phyloP scores from a whole-genome alignment of 2,888 invertebrate genomes.

The Agriopis aurantiaria region DNA sequence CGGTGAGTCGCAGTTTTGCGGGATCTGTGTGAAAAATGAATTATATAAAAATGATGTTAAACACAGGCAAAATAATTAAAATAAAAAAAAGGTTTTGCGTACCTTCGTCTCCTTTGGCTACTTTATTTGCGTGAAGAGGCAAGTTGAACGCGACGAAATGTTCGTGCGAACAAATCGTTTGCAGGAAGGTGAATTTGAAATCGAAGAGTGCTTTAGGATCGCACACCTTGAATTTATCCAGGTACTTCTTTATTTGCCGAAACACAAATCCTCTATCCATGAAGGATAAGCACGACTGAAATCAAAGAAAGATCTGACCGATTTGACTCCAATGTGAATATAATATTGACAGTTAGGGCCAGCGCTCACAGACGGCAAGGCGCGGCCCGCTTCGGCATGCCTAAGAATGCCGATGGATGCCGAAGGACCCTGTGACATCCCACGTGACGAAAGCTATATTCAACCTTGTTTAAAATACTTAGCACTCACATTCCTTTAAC shows the following conservation, averaged over 20 bases:
- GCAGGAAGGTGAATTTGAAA: slow-evolving; percentile 96
- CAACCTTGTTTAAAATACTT: too few relatives aligned
- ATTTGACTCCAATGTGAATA: not conserved
- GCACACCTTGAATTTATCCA: slow-evolving; percentile 94
- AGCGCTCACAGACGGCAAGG: too few relatives aligned
- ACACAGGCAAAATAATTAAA: slow-evolving; percentile 12
- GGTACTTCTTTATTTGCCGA: slow-evolving; percentile 93
- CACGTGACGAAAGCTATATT: too few relatives aligned
- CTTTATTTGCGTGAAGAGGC: slow-evolving; percentile 90
- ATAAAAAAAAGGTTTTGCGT: slow-evolving; percentile 30
- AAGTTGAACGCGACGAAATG: slow-evolving; percentile 97
- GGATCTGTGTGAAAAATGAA: slow-evolving; percentile 73
- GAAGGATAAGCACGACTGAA: slow-evolving; percentile 94
- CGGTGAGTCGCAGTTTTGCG: slow-evolving; percentile 87
- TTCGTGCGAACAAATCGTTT: slow-evolving; percentile 96
- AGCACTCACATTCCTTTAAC: too few relatives aligned
- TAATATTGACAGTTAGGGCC: not conserved
- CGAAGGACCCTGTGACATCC: too few relatives aligned
- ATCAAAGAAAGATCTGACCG: slow-evolving; percentile 41
- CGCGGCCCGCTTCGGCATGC: too few relatives aligned
- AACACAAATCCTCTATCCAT: slow-evolving; percentile 98
- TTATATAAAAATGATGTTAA: slow-evolving; percentile 41
- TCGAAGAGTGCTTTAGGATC: slow-evolving; percentile 94
- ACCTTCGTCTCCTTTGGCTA: slow-evolving; percentile 77
- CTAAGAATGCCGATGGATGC: too few relatives aligned